Evolutionary conservation across 2,113 vertebrate genomes (phyloP).

Genomic region (Tapirus terrestris): DNA sequence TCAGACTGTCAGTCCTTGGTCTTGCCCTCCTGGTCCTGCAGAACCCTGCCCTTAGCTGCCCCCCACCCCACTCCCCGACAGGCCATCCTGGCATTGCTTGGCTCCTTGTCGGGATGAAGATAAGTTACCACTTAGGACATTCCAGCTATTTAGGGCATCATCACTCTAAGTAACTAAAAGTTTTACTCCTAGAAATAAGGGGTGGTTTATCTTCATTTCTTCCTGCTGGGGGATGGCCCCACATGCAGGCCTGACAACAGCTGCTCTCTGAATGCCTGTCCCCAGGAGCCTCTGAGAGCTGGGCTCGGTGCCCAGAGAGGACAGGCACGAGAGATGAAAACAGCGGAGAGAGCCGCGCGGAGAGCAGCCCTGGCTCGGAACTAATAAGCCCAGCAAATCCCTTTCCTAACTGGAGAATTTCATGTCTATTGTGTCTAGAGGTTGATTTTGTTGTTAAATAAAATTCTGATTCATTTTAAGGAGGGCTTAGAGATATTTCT

Average conservation of each 20-base stretch:
- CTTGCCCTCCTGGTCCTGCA: neutral
- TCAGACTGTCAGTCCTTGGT: neutral
- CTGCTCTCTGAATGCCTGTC: conserved; percentile 22
- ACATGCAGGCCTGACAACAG: neutral
- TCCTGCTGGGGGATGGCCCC: neutral
- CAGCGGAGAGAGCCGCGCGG: neutral
- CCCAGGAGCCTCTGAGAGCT: conserved; percentile 29
- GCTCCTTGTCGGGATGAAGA: conserved; percentile 41
- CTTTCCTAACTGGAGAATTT: neutral
- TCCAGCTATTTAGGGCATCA: conserved; percentile 12
- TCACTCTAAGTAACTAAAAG: conserved; percentile 58
- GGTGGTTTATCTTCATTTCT: conserved; percentile 60
- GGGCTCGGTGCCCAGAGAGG: conserved; percentile 55
- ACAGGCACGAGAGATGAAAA: conserved; percentile 29
- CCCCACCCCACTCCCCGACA: neutral
- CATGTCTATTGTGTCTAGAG: neutral
- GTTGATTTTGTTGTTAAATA: conserved; percentile 41
- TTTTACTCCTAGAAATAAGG: conserved; percentile 55
- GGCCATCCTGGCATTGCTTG: neutral
- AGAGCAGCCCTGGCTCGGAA: conserved; percentile 36
- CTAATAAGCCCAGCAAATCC: conserved; percentile 27
- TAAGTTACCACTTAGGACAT: conserved; percentile 49
- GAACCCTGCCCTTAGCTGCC: neutral
- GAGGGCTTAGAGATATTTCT: neutral
- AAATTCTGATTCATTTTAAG: conserved; percentile 48